phyloP scores from a whole-genome alignment of 1,140 invertebrate genomes.

The Microplitis mediator region DNA sequence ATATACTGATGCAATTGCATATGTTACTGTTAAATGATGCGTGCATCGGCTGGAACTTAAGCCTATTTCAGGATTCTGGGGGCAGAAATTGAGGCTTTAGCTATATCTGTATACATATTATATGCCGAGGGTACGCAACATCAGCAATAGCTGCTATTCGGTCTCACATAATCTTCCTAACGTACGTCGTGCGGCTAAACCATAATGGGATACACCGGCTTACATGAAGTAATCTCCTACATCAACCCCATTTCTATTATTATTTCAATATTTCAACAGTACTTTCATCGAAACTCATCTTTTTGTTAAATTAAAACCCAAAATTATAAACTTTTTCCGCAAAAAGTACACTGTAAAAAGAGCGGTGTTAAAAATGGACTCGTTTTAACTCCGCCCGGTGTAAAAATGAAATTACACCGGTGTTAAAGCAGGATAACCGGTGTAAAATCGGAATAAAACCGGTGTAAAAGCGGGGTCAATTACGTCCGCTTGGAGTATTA shows the following conservation, averaged over 20 bases:
- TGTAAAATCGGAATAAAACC: no score
- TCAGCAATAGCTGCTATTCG: not conserved
- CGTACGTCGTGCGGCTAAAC: constrained; percentile 40
- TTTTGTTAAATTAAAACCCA: not conserved
- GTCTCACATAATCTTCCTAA: constrained; percentile 47
- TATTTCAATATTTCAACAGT: not conserved
- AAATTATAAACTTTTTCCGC: no score
- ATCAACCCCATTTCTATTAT: not conserved
- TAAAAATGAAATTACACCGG: no score
- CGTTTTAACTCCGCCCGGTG: no score
- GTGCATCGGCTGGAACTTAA: constrained; percentile 40
- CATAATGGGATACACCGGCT: constrained; percentile 50
- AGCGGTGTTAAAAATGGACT: no score
- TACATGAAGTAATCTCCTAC: constrained; percentile 51
- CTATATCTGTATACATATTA: not conserved
- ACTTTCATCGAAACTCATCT: not conserved
- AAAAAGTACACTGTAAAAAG: no score
- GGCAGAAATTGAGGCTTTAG: not conserved
- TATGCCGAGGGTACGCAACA: not conserved
- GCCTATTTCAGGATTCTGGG: constrained; percentile 32
- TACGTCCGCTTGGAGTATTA: no score
- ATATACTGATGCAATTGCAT: constrained; percentile 25
- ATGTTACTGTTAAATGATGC: constrained; percentile 42
- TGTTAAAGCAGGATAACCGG: no score
- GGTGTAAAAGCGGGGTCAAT: no score